Conservation (phyloP, 2,113 vertebrate species). For the Thamnophis sirtalis region DNA sequence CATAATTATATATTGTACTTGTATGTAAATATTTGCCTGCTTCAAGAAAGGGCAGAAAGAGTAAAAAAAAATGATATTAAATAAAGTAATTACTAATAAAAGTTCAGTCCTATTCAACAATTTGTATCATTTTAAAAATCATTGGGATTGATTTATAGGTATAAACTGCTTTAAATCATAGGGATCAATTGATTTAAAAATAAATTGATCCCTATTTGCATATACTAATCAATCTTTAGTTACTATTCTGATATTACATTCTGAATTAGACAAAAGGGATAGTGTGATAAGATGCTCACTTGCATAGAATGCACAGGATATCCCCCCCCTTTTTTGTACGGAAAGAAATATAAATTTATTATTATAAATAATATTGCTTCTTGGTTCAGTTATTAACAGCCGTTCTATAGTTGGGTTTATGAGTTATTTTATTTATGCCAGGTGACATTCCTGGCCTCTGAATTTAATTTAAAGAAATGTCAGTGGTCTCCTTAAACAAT, state of each 20-base stretch:
- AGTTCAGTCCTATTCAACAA: background rate
- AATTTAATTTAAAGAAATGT: too few species aligned
- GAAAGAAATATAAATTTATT: background rate
- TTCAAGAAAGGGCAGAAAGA: background rate
- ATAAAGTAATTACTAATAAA: background rate
- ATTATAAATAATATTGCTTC: background rate
- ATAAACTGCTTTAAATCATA: too few species aligned
- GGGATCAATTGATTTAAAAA: background rate
- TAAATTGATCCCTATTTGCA: background rate
- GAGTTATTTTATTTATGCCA: background rate
- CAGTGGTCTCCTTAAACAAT: too few species aligned
- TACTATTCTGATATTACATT: background rate
- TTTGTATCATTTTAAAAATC: background rate
- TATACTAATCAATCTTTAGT: background rate
- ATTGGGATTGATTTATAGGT: background rate
- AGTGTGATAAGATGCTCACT: background rate
- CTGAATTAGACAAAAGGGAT: background rate
- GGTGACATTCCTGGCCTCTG: too few species aligned
- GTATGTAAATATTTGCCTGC: background rate
- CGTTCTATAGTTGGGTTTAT: background rate
- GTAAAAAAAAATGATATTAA: background rate
- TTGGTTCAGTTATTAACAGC: background rate
- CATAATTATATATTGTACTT: background rate
- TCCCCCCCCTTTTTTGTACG: background rate
- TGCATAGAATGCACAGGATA: background rate